phyloP scores from a whole-genome alignment of 92 coral and sea anemone genomes.

The Epizoanthus illoricatus region DNA sequence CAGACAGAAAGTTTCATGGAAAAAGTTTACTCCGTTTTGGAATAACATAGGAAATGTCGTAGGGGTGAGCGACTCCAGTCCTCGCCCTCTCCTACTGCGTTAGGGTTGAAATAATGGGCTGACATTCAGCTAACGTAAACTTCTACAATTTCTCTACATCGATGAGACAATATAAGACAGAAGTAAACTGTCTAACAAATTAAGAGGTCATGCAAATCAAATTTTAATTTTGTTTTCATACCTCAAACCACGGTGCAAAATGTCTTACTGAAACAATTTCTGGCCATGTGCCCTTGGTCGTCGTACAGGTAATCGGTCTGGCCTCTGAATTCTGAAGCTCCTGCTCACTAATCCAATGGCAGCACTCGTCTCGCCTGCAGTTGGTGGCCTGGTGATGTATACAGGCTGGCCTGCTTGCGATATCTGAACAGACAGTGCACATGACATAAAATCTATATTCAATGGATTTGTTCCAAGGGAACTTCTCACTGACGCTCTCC shows the following conservation, averaged over 20 bases:
- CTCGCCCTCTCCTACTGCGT: too few relatives aligned
- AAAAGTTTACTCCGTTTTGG: too few relatives aligned
- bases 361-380: conserved; percentile 23
- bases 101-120: too few relatives aligned
- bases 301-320: conserved; percentile 4
- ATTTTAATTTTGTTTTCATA: background rate
- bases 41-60: too few relatives aligned
- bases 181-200: background rate
- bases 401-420: background rate
- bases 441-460: conserved; percentile 4
- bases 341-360: conserved; percentile 24
- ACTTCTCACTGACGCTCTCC: background rate
- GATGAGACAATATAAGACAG: too few relatives aligned
- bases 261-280: background rate
- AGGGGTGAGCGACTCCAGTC: too few relatives aligned
- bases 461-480: conserved; percentile 14
- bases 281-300: background rate
- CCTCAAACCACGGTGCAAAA: conserved; percentile 24
- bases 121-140: too few relatives aligned
- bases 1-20: too few relatives aligned
- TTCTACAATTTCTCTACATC: too few relatives aligned
- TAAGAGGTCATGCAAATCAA: background rate
- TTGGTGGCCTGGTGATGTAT: background rate
- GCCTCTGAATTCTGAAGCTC: background rate
- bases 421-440: conserved; percentile 27